These are phyloP conservation scores for Tychaedon coryphoeus DNA, from an alignment of 2,113 vertebrate species.

Conservation along the genomic window DNA sequence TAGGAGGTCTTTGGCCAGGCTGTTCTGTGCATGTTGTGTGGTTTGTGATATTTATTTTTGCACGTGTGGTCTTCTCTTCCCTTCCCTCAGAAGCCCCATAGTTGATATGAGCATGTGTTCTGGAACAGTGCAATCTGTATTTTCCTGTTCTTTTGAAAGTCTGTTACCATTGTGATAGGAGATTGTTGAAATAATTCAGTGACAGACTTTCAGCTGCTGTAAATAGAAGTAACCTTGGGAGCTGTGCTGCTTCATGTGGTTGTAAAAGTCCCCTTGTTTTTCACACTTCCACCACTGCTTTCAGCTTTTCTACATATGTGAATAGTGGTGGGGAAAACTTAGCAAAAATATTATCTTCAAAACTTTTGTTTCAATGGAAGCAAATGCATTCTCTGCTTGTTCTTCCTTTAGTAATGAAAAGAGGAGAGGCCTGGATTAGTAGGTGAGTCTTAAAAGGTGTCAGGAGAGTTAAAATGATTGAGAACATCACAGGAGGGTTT, in stretches of 20 bases:
- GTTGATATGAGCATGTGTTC: neutral
- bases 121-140: rapidly evolving
- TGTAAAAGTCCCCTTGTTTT: neutral
- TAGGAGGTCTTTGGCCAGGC: neutral
- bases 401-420: neutral
- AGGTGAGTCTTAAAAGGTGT: neutral
- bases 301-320: neutral
- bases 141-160: neutral
- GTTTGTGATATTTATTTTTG: neutral
- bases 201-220: neutral
- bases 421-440: neutral
- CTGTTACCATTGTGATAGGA: neutral
- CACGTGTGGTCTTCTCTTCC: neutral
- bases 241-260: neutral
- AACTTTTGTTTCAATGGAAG: neutral
- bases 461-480: neutral
- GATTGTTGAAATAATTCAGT: neutral
- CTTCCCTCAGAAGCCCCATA: neutral
- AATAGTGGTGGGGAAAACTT: neutral
- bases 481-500: neutral
- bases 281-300: neutral
- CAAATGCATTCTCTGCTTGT: neutral
- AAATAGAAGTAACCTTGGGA: neutral
- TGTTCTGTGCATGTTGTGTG: neutral
- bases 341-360: neutral